Base-by-base conservation (phyloP, 2,797 vertebrate species). In the Phaenicophaeus curvirostris region DNA sequence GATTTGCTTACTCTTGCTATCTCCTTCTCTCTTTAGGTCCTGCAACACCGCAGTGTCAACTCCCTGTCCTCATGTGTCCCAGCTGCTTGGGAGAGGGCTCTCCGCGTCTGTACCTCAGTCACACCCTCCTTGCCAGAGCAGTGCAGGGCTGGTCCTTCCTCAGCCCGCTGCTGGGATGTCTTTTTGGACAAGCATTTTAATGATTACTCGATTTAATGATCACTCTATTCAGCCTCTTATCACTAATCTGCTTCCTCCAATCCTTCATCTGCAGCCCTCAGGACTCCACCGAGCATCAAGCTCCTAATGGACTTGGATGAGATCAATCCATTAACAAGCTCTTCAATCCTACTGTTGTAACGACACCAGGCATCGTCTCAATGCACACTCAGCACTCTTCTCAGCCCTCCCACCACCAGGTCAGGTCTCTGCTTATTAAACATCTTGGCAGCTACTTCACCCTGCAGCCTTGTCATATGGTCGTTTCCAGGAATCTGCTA, bases 251-350 rank as follows among this genome's bases (percentile, higher is more conserved):
- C 65, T 91, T 89, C 77, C 44, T 66, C 74, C 68, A 79, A 27
- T 61, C 78, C 78, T 84, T 85, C 87, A 62, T 73, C 78, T 58
- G 37, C 54, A 89, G 42, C 59, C 53, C 33, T 85, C 78, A 85
- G 1, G 10, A 65, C 62, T 81, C 50, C 54, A 39, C 17, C 1
- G 8, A 91, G 67, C 41, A 65, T 42, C 84, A 81, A 23, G 85
- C 54, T 77, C 67, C 76, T 95, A 92, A 96, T 89, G 88, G 90
- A 84, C 76, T 91, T 33, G 54, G 93, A 87, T 54, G 84, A 95
- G 86, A 89, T 72, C 91, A 95, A 74, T 81, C 86, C 74, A 92
- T 88, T 94, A 95, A 81, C 61, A 54, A 86, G 84, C 89, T 72
- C 71, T 86, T 86, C 69, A 67, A 72, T 58, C 72, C 8, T 3